phyloP scores from a whole-genome alignment of 2,888 invertebrate species.

The Pycnomerus fuliginosus region DNA sequence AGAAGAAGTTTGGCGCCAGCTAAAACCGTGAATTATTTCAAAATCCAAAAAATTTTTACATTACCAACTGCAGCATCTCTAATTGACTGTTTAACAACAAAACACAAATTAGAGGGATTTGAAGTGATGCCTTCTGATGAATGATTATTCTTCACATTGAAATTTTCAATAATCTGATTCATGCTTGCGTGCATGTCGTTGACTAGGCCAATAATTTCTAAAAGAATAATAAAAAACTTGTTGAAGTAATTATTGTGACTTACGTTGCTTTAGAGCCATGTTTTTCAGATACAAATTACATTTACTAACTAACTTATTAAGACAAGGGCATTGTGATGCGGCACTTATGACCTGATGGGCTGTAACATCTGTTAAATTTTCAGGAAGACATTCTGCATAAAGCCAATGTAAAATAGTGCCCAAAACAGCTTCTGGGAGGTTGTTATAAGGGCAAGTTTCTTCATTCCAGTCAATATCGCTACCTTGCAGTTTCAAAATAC shows the following conservation, averaged over 20 bases:
- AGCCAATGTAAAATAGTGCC: slow-evolving; percentile 63
- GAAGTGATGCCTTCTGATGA: slow-evolving; percentile 49
- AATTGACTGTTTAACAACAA: slow-evolving; percentile 62
- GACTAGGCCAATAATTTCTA: slow-evolving; percentile 64
- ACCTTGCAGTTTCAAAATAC: slow-evolving; percentile 59
- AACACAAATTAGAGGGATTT: slow-evolving; percentile 62
- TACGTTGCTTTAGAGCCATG: slow-evolving; percentile 65
- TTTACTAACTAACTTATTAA: slow-evolving; percentile 58
- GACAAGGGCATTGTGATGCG: slow-evolving; percentile 57
- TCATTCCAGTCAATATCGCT: slow-evolving; percentile 59
- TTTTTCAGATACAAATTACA: slow-evolving; percentile 64
- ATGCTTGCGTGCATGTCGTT: slow-evolving; percentile 65
- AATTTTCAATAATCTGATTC: slow-evolving; percentile 61
- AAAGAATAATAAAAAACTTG: slow-evolving; percentile 33
- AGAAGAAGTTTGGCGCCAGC: slow-evolving; percentile 59
- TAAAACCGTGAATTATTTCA: slow-evolving; percentile 34
- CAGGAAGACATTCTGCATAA: slow-evolving; percentile 65
- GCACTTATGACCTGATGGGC: slow-evolving; percentile 59
- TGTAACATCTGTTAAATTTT: slow-evolving; percentile 59
- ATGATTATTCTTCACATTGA: slow-evolving; percentile 51
- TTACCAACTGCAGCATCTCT: slow-evolving; percentile 63
- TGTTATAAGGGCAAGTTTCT: slow-evolving; percentile 58
- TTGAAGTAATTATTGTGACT: slow-evolving; percentile 35
- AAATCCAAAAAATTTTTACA: slow-evolving; percentile 15
- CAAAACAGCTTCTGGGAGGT: slow-evolving; percentile 62